Conservation (phyloP, 1,140 invertebrate species). For the Penaeus japonicus region DNA sequence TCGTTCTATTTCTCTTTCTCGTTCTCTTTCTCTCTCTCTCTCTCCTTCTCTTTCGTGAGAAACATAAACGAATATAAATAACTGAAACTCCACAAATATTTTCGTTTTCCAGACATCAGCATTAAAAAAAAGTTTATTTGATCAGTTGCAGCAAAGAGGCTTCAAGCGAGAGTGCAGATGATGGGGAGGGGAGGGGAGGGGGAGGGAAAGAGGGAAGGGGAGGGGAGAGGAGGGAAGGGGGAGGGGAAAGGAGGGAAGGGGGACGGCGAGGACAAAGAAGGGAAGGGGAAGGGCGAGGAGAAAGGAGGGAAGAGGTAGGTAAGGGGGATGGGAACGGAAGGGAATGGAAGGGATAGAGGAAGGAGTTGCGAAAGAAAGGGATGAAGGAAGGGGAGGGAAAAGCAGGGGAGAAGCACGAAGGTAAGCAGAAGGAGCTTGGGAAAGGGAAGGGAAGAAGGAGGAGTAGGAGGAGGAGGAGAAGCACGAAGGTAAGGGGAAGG, state of each 20-base stretch:
- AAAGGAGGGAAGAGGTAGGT: background rate
- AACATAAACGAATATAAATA: background rate
- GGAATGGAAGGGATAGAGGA: background rate
- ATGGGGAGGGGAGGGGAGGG: slow-evolving; percentile 6
- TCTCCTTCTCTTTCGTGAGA: too few species aligned
- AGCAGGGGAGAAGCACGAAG: background rate
- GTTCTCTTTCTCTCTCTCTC: background rate
- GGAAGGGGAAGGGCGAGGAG: too few species aligned
- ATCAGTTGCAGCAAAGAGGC: too few species aligned
- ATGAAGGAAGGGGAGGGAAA: background rate
- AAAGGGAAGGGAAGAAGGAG: background rate
- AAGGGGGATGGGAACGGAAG: background rate
- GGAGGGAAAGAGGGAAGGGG: background rate
- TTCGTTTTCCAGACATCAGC: background rate
- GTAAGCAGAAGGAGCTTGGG: background rate
- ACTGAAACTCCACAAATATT: background rate
- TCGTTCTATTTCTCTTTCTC: background rate
- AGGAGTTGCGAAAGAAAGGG: background rate
- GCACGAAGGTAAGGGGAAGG: background rate
- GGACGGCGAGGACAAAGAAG: background rate
- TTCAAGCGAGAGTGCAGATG: background rate
- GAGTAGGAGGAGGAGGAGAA: background rate
- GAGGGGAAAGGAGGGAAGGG: background rate
- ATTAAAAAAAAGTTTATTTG: background rate
- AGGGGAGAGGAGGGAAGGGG: background rate